Percentiles rank a stretch among this genome's conserved stretches.
Conservation (phyloP, 2,113 vertebrate species). For the Carassius auratus region DNA sequence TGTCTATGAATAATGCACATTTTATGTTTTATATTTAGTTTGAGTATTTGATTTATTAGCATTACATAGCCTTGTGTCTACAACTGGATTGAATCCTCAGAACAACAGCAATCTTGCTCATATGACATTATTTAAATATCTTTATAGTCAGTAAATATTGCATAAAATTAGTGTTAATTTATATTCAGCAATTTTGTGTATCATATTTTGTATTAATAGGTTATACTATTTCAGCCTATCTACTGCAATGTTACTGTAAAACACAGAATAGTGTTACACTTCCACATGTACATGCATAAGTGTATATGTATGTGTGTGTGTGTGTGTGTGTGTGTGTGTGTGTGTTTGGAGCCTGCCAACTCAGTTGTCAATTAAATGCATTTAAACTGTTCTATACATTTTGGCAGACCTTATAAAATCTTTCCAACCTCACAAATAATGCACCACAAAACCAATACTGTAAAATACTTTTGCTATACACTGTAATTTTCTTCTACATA, state of each 20-base stretch:
- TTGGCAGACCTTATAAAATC: conserved; percentile 26
- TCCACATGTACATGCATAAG: not conserved
- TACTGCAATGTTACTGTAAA: not conserved
- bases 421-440: conserved; percentile 22
- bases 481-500: not conserved
- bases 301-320: not conserved
- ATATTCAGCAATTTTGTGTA: not conserved
- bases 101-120: not conserved
- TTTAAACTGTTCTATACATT: conserved; percentile 6
- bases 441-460: conserved; percentile 10
- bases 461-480: not conserved
- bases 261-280: not conserved
- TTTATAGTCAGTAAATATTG: not conserved
- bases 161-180: not conserved
- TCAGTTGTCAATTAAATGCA: conserved; percentile 1
- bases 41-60: no score
- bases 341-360: not conserved
- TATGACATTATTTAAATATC: not conserved
- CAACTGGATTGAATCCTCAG: no score
- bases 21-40: not conserved
- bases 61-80: no score
- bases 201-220: not conserved
- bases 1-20: no score
- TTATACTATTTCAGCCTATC: not conserved
- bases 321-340: not conserved